These are phyloP conservation scores for Tetramorium alpestre DNA, from an alignment of 1,140 invertebrate species.

Conservation along the genomic window DNA sequence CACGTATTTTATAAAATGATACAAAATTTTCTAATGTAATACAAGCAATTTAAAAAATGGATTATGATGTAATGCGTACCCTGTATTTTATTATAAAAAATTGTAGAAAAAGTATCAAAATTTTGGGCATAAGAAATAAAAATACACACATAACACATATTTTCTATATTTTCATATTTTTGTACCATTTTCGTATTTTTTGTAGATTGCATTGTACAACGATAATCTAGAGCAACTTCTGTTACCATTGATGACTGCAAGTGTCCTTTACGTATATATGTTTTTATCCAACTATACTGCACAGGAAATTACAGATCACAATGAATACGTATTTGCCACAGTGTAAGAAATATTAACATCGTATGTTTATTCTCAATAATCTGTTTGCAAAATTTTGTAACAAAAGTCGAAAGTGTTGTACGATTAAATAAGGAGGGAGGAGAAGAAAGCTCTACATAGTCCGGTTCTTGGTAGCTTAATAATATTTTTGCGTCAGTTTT, in stretches of 20 bases:
- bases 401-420: not conserved
- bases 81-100: not conserved
- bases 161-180: too few species aligned
- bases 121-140: not conserved
- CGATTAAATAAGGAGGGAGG: too few species aligned
- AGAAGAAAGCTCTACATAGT: too few species aligned
- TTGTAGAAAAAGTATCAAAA: not conserved
- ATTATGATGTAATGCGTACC: not conserved
- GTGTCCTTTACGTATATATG: not conserved
- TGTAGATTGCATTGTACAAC: not conserved
- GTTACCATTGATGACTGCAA: not conserved
- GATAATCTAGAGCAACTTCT: not conserved
- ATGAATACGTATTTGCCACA: constrained; percentile 30
- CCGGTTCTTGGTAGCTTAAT: too few species aligned
- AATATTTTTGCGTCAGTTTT: too few species aligned
- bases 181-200: not conserved
- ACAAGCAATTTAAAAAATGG: not conserved
- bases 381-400: not conserved
- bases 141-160: not conserved
- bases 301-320: constrained; percentile 26
- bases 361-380: not conserved
- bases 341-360: not conserved
- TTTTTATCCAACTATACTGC: constrained; percentile 11
- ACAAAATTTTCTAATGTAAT: not conserved
- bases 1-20: not conserved